Evolutionary conservation across 2,797 vertebrate genomes (phyloP).

Genomic region (Melopsittacus undulatus): DNA sequence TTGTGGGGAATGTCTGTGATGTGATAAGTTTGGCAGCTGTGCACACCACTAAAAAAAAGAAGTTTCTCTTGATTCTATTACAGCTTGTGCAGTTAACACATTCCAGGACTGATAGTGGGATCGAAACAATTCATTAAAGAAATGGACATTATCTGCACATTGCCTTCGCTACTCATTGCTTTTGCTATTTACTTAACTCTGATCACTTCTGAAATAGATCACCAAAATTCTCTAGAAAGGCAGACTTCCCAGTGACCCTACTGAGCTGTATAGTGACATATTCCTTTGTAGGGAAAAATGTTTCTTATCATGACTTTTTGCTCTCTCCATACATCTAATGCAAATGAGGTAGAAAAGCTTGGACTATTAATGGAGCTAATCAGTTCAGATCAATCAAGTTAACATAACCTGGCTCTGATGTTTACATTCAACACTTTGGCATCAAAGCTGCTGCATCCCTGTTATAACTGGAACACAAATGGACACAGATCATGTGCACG

Average conservation of each 20-base stretch:
- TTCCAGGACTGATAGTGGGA: not conserved
- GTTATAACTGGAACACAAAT: not conserved
- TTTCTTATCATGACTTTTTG: not conserved
- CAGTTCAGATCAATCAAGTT: not conserved
- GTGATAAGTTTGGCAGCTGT: constrained; percentile 46
- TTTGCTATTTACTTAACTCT: not conserved
- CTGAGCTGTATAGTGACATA: not conserved
- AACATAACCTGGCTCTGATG: not conserved
- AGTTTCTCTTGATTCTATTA: constrained; percentile 15
- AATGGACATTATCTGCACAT: not conserved
- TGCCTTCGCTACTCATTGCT: not conserved
- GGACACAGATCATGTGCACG: not conserved
- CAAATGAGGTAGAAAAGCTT: not conserved
- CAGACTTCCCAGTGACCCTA: not conserved
- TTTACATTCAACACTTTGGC: not conserved
- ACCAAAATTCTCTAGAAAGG: not conserved
- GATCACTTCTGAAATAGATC: not conserved
- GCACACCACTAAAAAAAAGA: constrained; percentile 2
- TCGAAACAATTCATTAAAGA: not conserved
- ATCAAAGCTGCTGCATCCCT: not conserved
- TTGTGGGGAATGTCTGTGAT: constrained; percentile 39
- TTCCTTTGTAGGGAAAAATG: not conserved
- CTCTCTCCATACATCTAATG: not conserved
- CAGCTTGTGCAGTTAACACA: constrained; percentile 6
- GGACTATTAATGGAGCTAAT: not conserved